Base-by-base conservation (phyloP, 2,113 vertebrate species). In the Salvelinus namaycush region DNA sequence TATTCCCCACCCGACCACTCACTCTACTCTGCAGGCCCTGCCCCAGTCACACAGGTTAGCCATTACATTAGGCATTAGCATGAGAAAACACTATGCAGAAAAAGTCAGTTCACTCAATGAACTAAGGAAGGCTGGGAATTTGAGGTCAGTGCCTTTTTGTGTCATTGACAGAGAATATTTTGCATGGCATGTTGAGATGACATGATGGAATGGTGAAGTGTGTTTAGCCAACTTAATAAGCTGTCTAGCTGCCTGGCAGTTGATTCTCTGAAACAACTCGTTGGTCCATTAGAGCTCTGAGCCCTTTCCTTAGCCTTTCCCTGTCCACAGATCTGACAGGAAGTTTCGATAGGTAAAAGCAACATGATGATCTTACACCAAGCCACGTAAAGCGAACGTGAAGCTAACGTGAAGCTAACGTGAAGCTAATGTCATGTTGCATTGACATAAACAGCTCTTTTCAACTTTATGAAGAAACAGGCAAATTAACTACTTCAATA, bases 11-110 rank as follows among this genome's bases (percentile, higher is more conserved):
- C 51, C 51, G 3, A 18, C 51, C 16, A 54, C 51, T 16, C 51
- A 54, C 16, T 16, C 51, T 54, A 68, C 77, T 84, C 79, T 68
- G 83, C 73, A 70, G 78, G 73, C 68, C 27, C 77, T 48, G 81
- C 80, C 72, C 81, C 81, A 79, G 81, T 80, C 62, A 76, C 48
- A 64, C 80, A 79, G 77, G 86, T 83, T 83, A 79, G 70, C 66
- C 4, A 70, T 81, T 79, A 79, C 76, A 85, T 83, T 83, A 79
- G 68, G 57, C 4, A 70, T 81, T 81, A 48, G 71, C 27, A 73
- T 59, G 44, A 79, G 68, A 65, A 73, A 76, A 79, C 22, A 80
- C 27, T 68, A 54, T 73, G 72, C 54, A 51, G 75, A 76, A 66
- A 7, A 29, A 69, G 78, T 72, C 80, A 57, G 5, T 0, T 59